Conservation (phyloP, 2,797 vertebrate species). For the Thamnophis elegans region DNA sequence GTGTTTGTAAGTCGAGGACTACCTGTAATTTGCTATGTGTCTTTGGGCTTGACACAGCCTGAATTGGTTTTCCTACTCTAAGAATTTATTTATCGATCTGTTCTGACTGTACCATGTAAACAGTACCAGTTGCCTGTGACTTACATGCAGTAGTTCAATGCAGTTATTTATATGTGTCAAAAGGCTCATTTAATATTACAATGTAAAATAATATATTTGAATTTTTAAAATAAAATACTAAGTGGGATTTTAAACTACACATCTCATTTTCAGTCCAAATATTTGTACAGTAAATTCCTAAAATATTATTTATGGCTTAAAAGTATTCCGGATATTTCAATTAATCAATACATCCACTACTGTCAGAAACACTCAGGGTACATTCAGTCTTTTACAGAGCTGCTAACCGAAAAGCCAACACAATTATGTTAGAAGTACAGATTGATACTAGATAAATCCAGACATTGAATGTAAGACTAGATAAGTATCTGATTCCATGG, state of each 20-base stretch:
- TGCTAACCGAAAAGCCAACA: neutral
- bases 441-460: neutral
- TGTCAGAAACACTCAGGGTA: neutral
- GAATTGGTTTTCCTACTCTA: neutral
- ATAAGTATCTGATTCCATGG: neutral
- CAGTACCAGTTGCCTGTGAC: neutral
- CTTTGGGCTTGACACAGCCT: neutral
- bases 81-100: neutral
- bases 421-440: neutral
- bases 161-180: neutral
- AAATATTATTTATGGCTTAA: neutral
- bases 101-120: neutral
- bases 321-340: neutral
- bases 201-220: neutral
- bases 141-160: neutral
- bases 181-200: neutral
- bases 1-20: neutral
- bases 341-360: neutral
- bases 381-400: neutral
- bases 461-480: neutral
- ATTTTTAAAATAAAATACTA: neutral
- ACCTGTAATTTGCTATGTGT: neutral
- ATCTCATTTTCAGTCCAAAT: neutral
- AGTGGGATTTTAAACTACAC: neutral
- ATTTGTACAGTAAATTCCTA: neutral